Conservation (phyloP, 2,888 invertebrate genomes). For the Luperina nickerlii region DNA sequence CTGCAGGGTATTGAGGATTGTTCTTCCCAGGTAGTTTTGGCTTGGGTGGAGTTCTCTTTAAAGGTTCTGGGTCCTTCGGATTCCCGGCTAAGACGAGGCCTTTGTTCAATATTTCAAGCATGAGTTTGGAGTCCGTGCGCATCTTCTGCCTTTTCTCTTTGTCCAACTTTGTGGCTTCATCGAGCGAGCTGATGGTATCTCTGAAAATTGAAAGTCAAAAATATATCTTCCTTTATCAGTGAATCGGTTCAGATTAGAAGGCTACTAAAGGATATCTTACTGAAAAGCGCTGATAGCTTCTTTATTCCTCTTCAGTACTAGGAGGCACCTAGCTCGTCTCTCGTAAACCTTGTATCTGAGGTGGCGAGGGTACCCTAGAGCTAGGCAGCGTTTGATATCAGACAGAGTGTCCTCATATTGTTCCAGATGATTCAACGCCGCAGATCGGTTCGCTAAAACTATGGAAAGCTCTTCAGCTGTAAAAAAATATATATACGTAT, state of each 20-base stretch:
- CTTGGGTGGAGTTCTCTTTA: conserved; percentile 80
- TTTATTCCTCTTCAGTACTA: conserved; percentile 92
- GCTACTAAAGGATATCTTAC: conserved; percentile 73
- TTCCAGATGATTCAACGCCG: conserved; percentile 93
- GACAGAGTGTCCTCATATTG: conserved; percentile 92
- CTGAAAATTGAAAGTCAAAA: conserved; percentile 74
- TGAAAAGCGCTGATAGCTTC: conserved; percentile 92
- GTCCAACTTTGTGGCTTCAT: conserved; percentile 91
- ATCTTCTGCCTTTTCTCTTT: conserved; percentile 91
- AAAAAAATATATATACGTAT: conserved; percentile 35
- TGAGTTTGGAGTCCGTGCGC: conserved; percentile 92
- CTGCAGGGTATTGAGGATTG: conserved; percentile 88
- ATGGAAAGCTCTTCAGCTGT: conserved; percentile 92
- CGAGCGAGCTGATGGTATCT: conserved; percentile 92
- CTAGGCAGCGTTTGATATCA: conserved; percentile 93
- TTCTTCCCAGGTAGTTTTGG: conserved; percentile 85
- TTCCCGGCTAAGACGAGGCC: conserved; percentile 89
- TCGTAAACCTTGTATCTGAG: conserved; percentile 94
- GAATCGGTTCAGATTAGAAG: neutral
- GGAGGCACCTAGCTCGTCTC: conserved; percentile 93
- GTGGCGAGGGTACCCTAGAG: conserved; percentile 92
- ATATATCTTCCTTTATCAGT: neutral
- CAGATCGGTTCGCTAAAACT: conserved; percentile 95
- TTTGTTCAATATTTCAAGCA: conserved; percentile 92
- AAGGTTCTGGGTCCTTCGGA: conserved; percentile 81